Base-by-base conservation (phyloP, 2,888 invertebrate genomes). In the Rhamnusium bicolor region DNA sequence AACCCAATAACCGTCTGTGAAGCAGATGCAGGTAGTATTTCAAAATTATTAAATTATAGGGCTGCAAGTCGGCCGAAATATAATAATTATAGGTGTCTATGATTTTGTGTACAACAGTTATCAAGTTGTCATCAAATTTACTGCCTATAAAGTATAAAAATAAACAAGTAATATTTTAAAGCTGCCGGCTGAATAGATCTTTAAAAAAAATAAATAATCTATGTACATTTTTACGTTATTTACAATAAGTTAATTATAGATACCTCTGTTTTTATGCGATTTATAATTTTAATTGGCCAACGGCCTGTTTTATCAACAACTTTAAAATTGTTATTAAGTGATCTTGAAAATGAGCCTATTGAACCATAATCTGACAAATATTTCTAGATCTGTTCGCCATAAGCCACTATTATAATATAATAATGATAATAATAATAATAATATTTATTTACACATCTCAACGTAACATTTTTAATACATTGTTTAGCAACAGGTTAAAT, bases 31-130 rank as follows among this genome's bases (percentile, higher is more conserved):
- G 71, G 71, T 71, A 71, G 71, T 58, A 53, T 71, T 63, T 71
- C 60, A 51, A 29, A 65, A 66, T 61, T 71, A 71, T 71, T 71
- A 66, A 71, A 71, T 71, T 71, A 71, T 71, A 58, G 56, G 18
- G 49, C 53, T 58, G 12, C 27, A 32, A 51, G 27, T 16, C 46
- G 32, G 63, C 8, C 27, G 24, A 40, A 47, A 46, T 24, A 58
- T 54, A 19, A 46, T 70, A 56, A 56, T 63, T 47, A 56, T 63
- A 47, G 53, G 18, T 24, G 32, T 12, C 47, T 54, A 21, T 58
- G 16, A n/a, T 66, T 49, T 60, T 60, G 51, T 66, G 70, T 63
- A 46, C 24, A 54, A 51, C 49, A 56, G 19, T 29, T 16, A 47
- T 27, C 56, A 66, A 65, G 65, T 67, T 67, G 67, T 67, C 67